Evolutionary conservation across 2,113 vertebrate genomes (phyloP).

Genomic region (Oncorhynchus gorbuscha): DNA sequence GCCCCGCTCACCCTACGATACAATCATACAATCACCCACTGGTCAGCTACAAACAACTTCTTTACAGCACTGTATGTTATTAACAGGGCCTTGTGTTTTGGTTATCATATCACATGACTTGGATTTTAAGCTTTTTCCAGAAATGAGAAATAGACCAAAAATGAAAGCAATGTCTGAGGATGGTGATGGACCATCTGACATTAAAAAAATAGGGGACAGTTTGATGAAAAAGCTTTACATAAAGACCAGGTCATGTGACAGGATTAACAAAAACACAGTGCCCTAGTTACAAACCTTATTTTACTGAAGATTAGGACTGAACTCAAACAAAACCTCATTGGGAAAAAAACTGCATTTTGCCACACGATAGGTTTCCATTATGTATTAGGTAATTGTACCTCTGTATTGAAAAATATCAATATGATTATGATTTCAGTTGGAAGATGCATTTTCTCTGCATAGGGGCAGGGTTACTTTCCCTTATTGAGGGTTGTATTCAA

Average conservation of each 20-base stretch:
- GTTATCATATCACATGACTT: too few species aligned
- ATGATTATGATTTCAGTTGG: not conserved
- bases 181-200: too few species aligned
- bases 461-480: too few species aligned
- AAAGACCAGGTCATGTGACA: too few species aligned
- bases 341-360: not conserved
- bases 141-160: too few species aligned
- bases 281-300: too few species aligned
- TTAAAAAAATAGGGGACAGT: too few species aligned
- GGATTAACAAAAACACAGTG: too few species aligned
- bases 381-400: not conserved
- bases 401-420: not conserved
- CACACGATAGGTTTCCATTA: not conserved
- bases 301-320: not conserved
- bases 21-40: not conserved
- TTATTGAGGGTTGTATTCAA: not conserved
- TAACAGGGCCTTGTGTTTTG: too few species aligned
- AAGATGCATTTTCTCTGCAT: not conserved
- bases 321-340: not conserved
- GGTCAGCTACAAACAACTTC: not conserved
- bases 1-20: slow-evolving; percentile 89
- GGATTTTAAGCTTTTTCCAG: too few species aligned
- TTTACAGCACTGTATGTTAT: not conserved
- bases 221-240: too few species aligned
- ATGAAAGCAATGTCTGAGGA: too few species aligned